Evolutionary conservation across 1,140 invertebrate genomes (phyloP).

Genomic region (Panonychus citri): DNA sequence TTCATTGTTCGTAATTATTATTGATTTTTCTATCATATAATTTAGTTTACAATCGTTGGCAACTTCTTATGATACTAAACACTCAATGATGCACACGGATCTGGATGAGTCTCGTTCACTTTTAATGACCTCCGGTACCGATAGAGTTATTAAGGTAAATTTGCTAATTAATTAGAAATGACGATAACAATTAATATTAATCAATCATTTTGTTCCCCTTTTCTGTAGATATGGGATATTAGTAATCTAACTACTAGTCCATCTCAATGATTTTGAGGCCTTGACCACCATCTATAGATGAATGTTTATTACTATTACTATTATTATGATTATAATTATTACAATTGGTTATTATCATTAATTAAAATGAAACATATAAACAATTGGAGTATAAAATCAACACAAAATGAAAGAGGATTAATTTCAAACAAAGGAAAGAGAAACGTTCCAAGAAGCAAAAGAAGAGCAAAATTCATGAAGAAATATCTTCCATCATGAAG

Average conservation of each 20-base stretch:
- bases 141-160: slow-evolving; percentile 57
- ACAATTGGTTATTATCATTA: too few relatives aligned
- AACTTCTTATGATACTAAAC: slow-evolving; percentile 81
- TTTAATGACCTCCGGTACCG: slow-evolving; percentile 74
- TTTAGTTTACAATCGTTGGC: slow-evolving; percentile 62
- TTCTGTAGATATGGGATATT: slow-evolving; percentile 27
- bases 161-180: not conserved
- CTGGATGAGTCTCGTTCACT: slow-evolving; percentile 61
- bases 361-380: too few relatives aligned
- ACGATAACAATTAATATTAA: not conserved
- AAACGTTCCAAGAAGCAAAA: too few relatives aligned
- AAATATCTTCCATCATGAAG: too few relatives aligned
- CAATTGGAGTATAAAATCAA: too few relatives aligned
- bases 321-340: too few relatives aligned
- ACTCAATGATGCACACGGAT: slow-evolving; percentile 63
- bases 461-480: too few relatives aligned
- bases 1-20: too few relatives aligned
- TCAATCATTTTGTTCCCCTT: not conserved
- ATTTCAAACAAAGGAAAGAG: too few relatives aligned
- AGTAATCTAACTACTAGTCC: not conserved
- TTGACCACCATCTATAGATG: too few relatives aligned
- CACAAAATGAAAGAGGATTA: too few relatives aligned
- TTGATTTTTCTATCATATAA: slow-evolving; percentile 11
- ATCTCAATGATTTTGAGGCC: not conserved
- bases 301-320: too few relatives aligned